phyloP scores from a whole-genome alignment of 2,888 invertebrate species.

The Sesia apiformis region DNA sequence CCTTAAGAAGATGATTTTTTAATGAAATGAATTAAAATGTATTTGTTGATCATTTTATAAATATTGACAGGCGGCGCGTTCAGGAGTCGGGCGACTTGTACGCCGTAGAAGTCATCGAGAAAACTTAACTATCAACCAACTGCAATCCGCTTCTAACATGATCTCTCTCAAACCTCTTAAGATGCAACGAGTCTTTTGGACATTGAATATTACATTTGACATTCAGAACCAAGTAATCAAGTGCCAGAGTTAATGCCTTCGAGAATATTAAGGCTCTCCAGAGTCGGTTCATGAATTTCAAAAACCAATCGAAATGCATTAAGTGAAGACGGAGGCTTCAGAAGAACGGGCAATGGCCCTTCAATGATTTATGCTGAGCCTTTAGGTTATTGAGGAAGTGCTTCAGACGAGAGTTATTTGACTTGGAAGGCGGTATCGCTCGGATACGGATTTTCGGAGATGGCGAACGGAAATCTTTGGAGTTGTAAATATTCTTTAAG shows the following conservation, averaged over 20 bases:
- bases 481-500: background rate
- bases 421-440: background rate
- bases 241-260: background rate
- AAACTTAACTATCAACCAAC: no score
- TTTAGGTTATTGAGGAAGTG: conserved; percentile 14
- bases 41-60: no score
- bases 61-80: no score
- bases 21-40: no score
- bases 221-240: background rate
- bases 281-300: conserved; percentile 34
- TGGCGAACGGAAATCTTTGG: background rate
- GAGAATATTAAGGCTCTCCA: conserved; percentile 24
- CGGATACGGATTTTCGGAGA: background rate
- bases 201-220: no score
- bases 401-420: background rate
- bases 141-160: no score
- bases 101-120: no score
- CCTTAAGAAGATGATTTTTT: no score
- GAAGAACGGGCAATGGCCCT: conserved; percentile 13
- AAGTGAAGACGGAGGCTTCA: conserved; percentile 24
- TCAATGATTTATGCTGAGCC: conserved; percentile 35
- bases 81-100: no score
- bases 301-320: conserved; percentile 41
- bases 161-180: no score
- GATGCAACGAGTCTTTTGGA: no score